Conservation (phyloP, 2,113 vertebrate genomes). For the Carlito syrichta region DNA sequence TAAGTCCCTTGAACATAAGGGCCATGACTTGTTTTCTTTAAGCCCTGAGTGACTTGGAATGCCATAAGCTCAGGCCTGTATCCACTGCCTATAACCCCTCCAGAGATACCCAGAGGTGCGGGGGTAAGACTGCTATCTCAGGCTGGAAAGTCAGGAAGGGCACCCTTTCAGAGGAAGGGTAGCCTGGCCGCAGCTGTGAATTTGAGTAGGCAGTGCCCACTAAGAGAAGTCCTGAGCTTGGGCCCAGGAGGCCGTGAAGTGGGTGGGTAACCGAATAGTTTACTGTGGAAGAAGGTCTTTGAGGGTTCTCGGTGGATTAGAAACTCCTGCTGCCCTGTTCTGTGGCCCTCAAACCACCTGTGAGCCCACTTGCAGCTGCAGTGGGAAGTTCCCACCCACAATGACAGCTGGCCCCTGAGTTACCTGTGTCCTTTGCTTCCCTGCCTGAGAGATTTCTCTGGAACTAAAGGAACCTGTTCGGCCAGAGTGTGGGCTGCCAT, state of each 20-base stretch:
- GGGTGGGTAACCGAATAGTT: neutral
- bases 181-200: neutral
- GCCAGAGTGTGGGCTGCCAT: neutral
- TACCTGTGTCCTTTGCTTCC: neutral
- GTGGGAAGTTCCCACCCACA: too few species aligned
- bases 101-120: neutral
- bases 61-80: neutral
- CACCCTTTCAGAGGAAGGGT: neutral
- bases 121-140: neutral
- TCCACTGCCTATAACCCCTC: too few species aligned
- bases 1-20: neutral
- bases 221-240: neutral
- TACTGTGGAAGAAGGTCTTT: too few species aligned
- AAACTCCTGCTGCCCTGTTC: rapidly evolving
- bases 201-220: neutral
- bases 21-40: neutral
- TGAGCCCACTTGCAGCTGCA: neutral
- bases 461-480: neutral
- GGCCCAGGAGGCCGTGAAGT: too few species aligned
- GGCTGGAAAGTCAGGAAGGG: neutral
- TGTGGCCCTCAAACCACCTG: neutral
- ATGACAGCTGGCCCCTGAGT: neutral
- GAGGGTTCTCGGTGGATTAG: neutral
- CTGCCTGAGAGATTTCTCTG: neutral
- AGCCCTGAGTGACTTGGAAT: too few species aligned